Evolutionary conservation across 2,797 vertebrate genomes (phyloP).

Genomic region (Crenuchus spilurus): DNA sequence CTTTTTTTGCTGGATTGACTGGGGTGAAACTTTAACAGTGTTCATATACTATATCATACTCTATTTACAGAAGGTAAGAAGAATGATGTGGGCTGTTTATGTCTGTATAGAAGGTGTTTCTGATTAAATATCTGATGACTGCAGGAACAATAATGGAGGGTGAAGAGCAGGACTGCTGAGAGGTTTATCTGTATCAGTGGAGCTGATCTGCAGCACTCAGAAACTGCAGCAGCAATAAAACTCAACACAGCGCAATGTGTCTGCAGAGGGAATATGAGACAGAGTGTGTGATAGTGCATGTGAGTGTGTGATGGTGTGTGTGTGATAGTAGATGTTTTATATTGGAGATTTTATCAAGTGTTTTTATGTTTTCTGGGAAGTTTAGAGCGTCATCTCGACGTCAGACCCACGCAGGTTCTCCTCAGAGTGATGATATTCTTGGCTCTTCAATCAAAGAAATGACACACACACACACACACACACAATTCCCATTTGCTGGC

Average conservation of each 20-base stretch:
- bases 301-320: too few relatives aligned
- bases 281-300: too few relatives aligned
- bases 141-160: too few relatives aligned
- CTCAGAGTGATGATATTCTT: neutral
- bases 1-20: too few relatives aligned
- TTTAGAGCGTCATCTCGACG: neutral
- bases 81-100: too few relatives aligned
- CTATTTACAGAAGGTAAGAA: too few relatives aligned
- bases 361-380: neutral
- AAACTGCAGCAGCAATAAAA: neutral
- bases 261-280: neutral
- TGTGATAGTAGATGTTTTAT: too few relatives aligned
- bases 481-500: too few relatives aligned
- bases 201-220: neutral
- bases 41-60: too few relatives aligned
- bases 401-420: neutral
- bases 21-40: too few relatives aligned
- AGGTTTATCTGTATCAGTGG: constrained; percentile 1
- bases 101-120: too few relatives aligned
- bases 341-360: constrained; percentile 18
- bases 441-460: neutral
- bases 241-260: neutral
- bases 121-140: too few relatives aligned
- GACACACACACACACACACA: neutral
- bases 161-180: neutral